Evolutionary conservation across 1,140 invertebrate species (phyloP), one percentile per base, ranked within the genome.

Genomic region (Lasioglossum baleicum): DNA sequence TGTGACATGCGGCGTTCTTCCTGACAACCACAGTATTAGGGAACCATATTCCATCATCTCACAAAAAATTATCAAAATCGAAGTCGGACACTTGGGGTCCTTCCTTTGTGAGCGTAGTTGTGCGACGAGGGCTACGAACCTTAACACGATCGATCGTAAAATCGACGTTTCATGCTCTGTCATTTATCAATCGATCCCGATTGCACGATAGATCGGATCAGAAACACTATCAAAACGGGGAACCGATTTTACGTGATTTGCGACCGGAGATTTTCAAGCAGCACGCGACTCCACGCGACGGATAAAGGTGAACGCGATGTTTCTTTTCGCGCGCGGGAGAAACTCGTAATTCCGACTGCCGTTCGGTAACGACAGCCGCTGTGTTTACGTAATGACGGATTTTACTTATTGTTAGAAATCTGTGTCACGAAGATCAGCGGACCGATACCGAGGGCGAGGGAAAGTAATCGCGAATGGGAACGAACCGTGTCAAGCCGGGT

Each of bases 381-480:
- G 15, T 31, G 26, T 74, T 80, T 74, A 67, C 71, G 65, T 66
- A 75, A 75, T 56, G 65, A 44, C 26, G 5, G 61, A 67, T 74
- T 72, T 75, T 80, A 17, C 63, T 80, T 60, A 67, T 80, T 67
- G 53, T 80, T 75, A 35, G 70, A 51, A 80, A 74, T 80, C 76
- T 65, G n/a, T 78, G 76, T 35, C 35, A 44, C 5, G 35, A 64
- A 72, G 69, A 72, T 53, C 22, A 65, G 35, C 65, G 20, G 22
- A 56, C 35, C 35, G 69, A 53, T 64, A 64, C 17, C 0, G 31
- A 11, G 15, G 3, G 2, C 20, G 22, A 56, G 53, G n/a, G 69
- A 78, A 78, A 78, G 69, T 8, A 64, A 65, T 35, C n/a, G 26
- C 40, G 26, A 64, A 56, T n/a, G 53, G 17, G 53, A 48, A 26